phyloP scores from a whole-genome alignment of 2,113 vertebrate species.

The Brachypteracias leptosomus region DNA sequence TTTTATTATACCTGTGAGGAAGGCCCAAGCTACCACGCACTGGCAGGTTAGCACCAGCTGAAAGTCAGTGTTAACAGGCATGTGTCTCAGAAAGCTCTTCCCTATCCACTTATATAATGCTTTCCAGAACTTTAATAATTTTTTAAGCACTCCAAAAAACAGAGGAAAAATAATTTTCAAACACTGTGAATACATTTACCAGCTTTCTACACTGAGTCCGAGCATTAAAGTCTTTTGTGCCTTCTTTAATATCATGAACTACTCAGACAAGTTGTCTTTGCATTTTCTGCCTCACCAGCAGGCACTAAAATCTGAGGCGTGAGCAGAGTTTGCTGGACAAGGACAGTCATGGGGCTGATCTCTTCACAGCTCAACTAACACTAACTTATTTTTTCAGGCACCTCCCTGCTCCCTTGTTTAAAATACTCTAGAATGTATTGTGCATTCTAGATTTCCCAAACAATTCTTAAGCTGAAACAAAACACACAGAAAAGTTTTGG shows the following conservation, averaged over 20 bases:
- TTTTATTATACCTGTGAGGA: not conserved
- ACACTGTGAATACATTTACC: not conserved
- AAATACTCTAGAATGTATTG: not conserved
- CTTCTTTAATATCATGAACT: not conserved
- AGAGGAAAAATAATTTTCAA: not conserved
- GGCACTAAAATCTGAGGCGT: not conserved
- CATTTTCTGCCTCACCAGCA: not conserved
- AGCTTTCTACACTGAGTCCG: not conserved
- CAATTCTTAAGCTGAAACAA: not conserved
- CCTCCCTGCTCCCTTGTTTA: not conserved
- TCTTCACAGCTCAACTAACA: not conserved
- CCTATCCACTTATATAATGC: not conserved
- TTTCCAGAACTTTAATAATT: not conserved
- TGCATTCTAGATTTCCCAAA: not conserved
- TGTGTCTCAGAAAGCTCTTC: not conserved
- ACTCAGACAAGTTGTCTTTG: not conserved
- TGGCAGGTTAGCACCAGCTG: not conserved
- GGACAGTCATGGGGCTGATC: not conserved
- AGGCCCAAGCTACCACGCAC: not conserved
- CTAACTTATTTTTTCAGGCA: not conserved
- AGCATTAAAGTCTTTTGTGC: not conserved
- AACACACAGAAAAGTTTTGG: not conserved
- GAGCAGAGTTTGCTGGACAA: not conserved
- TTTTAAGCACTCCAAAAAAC: not conserved
- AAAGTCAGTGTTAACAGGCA: not conserved